Evolutionary conservation across 2,113 vertebrate species (phyloP), one percentile per base, ranked within the genome.

Genomic region (Diphyllodes magnificus): DNA sequence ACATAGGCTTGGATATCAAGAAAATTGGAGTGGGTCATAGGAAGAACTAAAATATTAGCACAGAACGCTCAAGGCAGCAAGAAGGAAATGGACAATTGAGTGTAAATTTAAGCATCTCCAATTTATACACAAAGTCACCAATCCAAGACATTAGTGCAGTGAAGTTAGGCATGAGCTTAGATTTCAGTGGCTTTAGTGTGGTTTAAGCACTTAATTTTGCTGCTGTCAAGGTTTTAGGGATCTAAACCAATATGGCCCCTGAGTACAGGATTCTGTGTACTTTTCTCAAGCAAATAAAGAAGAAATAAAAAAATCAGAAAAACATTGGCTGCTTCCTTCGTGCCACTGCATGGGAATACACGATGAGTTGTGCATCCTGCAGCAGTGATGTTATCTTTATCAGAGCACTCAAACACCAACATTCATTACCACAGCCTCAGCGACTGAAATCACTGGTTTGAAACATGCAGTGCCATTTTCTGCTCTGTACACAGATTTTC

Each of bases 381-480:
- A 91, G 53, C 78, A 65, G 40, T 63, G 85, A 95, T 93, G 76
- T 91, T 94, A 56, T 91, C 90, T 95, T 96, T 86, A 86, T 83
- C 70, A 72, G 77, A 83, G 85, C 78, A 94, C 90, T 93, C 90
- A 76, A 94, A 90, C 64, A 91, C 73, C 90, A 83, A 65, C 73
- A 73, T 94, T 93, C 92, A 91, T 92, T 96, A 89, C 81, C 63
- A 56, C 24, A 94, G 68, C 57, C 44, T 57, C 75, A 70, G 66
- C 30, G 10, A 88, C 71, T 79, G 92, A 86, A 94, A 92, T 83
- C 81, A 93, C 90, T 91, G 85, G 56, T 84, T 83, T 90, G 95
- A 95, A 97, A 95, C 92, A 91, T 33, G 45, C 82, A 86, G 64
- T 65, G 83, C 72, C 65, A 80, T 95, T 96, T 96, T 70, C 94